Percentiles rank a stretch among this genome's conserved stretches.
phyloP scores from a whole-genome alignment of 1,140 invertebrate species.

The Panagrolaimus sp. region DNA sequence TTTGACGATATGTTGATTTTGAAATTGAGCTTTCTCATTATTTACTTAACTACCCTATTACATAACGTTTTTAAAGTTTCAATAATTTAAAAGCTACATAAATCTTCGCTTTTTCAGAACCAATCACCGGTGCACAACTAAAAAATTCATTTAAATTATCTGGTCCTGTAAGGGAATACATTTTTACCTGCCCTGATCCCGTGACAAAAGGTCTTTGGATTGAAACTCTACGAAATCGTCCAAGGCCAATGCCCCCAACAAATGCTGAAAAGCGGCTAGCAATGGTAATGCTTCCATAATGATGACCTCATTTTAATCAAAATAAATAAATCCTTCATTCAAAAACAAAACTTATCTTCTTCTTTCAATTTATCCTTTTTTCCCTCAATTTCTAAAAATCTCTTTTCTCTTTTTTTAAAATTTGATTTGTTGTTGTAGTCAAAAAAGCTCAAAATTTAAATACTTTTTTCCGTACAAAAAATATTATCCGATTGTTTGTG shows the following conservation, averaged over 20 bases:
- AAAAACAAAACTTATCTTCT: too few species aligned
- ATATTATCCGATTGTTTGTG: too few species aligned
- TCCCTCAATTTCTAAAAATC: neutral
- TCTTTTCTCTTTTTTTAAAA: too few species aligned
- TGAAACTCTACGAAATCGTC: conserved; percentile 33
- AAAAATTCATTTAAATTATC: conserved; percentile 43
- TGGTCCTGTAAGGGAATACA: conserved; percentile 36
- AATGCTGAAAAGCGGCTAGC: conserved; percentile 39
- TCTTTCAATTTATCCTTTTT: neutral
- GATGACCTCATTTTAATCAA: neutral
- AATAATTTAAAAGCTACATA: too few species aligned
- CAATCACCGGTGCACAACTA: conserved; percentile 32
- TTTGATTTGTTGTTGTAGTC: too few species aligned
- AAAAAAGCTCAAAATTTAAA: too few species aligned
- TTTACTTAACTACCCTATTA: too few species aligned
- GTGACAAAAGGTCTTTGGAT: conserved; percentile 44
- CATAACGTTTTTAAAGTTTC: too few species aligned
- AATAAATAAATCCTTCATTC: neutral
- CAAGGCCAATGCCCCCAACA: conserved; percentile 37
- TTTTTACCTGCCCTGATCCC: conserved; percentile 42
- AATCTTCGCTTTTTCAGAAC: conserved; percentile 29
- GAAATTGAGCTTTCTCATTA: too few species aligned
- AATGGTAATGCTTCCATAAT: conserved; percentile 26
- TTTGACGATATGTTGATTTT: too few species aligned
- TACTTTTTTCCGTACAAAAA: too few species aligned